A percentile compares a stretch with the other conserved stretches of the same genome.
These are phyloP conservation scores for Sylvilagus floridanus DNA, from an alignment of 2,797 vertebrate genomes.

Conservation along the genomic window DNA sequence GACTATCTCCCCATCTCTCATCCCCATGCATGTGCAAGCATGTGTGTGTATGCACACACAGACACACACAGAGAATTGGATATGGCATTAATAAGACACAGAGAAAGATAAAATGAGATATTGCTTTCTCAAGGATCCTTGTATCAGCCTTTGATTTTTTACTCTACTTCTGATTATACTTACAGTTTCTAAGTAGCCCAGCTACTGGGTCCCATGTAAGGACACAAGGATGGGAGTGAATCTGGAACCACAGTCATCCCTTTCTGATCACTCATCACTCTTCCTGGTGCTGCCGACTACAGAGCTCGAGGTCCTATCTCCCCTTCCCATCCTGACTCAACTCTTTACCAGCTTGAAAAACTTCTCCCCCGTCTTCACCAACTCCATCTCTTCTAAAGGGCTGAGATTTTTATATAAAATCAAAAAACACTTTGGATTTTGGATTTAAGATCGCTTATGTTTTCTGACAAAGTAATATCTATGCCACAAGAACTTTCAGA, in stretches of 20 bases:
- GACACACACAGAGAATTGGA: fast-evolving
- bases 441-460: not conserved
- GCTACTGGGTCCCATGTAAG: not conserved
- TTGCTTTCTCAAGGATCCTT: not conserved
- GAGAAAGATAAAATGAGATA: not conserved
- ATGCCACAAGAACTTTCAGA: conserved; percentile 46
- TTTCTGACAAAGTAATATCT: conserved; percentile 12
- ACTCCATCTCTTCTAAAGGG: not conserved
- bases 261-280: not conserved
- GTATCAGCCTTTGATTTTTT: not conserved
- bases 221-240: not conserved
- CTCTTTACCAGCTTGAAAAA: not conserved
- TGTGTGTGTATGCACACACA: fast-evolving
- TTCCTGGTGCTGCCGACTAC: not conserved
- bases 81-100: not conserved
- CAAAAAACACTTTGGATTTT: conserved; percentile 30
- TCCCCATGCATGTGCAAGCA: not conserved
- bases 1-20: fast-evolving
- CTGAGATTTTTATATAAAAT: conserved; percentile 6
- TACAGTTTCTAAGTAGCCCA: not conserved
- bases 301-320: not conserved
- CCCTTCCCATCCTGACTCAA: not conserved
- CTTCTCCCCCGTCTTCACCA: not conserved
- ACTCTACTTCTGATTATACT: not conserved
- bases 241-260: not conserved